Base-by-base conservation (phyloP, 1,140 invertebrate species). In the Drosophila setifemur region DNA sequence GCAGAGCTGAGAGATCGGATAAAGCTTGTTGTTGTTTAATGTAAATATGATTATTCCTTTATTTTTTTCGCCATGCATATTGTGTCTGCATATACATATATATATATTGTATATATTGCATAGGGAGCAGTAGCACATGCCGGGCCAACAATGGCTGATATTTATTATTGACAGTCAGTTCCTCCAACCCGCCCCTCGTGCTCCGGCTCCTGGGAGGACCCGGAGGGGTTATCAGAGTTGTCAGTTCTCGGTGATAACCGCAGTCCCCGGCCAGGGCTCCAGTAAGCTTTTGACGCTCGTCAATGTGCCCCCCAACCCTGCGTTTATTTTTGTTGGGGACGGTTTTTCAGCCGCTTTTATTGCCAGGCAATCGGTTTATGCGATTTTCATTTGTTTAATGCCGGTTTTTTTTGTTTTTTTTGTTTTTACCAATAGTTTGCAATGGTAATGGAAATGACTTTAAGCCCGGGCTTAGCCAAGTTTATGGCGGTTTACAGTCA, bases 91-190 rank as follows among this genome's bases (percentile, higher is more conserved):
- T n/a, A n/a, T 33, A 19, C 19, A 29, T 16, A 48, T 50, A 21
- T 63, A 43, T 43, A n/a, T 44, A 43, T 31, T 12, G 19, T 35
- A 18, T 28, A 52, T 54, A 53, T 77, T 53, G 54, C 39, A 60
- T 21, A 28, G 67, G 33, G 63, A 25, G 45, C 39, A 31, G 16
- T 9, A 31, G 18, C 31, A 31, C 44, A 40, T 53, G 28, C 33
- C 12, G 54, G 29, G 74, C 70, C 85, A 83, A 85, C 79, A 83
- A 83, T 85, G 79, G 74, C 49, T 86, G 81, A 79, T 85, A 85
- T 85, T 85, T 85, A 85, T 85, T 85, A 85, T 85, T 85, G 79
- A 85, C 79, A 75, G 79, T n/a, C n/a, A n/a, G 50, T 54, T 29
- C 57, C 55, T 28, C 50, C 52, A 18, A 43, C 49, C 19, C 50